These are phyloP conservation scores for Oreocharis arfaki DNA, from an alignment of 2,113 vertebrate species.

Conservation along the genomic window DNA sequence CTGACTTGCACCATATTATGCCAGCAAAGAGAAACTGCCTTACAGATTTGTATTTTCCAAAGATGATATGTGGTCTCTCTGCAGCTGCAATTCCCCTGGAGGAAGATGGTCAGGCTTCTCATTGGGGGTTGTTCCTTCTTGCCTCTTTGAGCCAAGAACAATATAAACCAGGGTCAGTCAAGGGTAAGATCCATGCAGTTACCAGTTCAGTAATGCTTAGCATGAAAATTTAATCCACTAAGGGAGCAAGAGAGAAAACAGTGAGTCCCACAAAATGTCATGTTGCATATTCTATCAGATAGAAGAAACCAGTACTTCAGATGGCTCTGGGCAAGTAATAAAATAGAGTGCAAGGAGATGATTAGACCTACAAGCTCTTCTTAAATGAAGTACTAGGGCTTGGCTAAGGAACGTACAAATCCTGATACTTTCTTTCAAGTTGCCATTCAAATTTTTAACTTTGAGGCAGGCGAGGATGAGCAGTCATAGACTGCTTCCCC, in stretches of 20 bases:
- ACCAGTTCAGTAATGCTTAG: neutral
- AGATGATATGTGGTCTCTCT: neutral
- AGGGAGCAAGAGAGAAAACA: neutral
- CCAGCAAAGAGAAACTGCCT: neutral
- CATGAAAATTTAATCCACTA: neutral
- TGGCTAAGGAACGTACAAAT: neutral
- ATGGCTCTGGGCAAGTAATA: neutral
- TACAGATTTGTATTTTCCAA: neutral
- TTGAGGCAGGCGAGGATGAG: neutral
- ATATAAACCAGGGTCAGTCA: neutral
- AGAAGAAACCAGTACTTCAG: neutral
- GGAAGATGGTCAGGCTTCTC: neutral
- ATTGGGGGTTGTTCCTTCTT: neutral
- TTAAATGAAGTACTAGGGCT: neutral
- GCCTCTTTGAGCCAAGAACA: slow-evolving; percentile 5
- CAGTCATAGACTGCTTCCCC: neutral
- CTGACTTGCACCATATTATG: neutral
- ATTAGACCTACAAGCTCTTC: neutral
- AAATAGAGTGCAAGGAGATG: neutral
- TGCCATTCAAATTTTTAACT: neutral
- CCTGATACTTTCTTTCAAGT: neutral
- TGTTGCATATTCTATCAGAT: neutral
- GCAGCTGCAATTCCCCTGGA: neutral
- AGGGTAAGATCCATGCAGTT: neutral
- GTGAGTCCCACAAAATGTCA: neutral